Evolutionary conservation across 2,797 vertebrate genomes (phyloP).

Genomic region (Poecile montanus): DNA sequence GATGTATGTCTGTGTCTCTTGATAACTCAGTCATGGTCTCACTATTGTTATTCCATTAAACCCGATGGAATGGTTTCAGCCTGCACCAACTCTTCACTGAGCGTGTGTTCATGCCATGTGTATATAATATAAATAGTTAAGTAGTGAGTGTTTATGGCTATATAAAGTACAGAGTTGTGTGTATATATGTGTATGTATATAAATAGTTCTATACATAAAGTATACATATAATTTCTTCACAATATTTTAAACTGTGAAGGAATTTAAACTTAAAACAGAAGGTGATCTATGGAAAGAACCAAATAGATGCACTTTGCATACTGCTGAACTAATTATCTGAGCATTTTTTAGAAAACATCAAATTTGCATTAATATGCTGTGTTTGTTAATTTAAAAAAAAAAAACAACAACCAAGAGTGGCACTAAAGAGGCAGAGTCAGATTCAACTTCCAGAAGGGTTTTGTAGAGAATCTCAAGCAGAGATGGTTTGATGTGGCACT

Average conservation of each 20-base stretch:
- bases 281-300: slow-evolving; percentile 74
- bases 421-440: slow-evolving; percentile 41
- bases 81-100: slow-evolving; percentile 63
- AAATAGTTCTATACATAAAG: slow-evolving; percentile 76
- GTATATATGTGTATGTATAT: slow-evolving; percentile 78
- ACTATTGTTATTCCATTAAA: slow-evolving; percentile 68
- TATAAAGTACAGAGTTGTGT: slow-evolving; percentile 69
- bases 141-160: slow-evolving; percentile 72
- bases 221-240: slow-evolving; percentile 78
- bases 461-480: slow-evolving; percentile 16
- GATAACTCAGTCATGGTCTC: slow-evolving; percentile 47
- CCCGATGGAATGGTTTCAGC: slow-evolving; percentile 66
- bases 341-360: slow-evolving; percentile 72
- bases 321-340: slow-evolving; percentile 71
- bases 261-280: slow-evolving; percentile 75
- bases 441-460: slow-evolving; percentile 31
- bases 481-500: slow-evolving; percentile 25
- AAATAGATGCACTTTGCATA: slow-evolving; percentile 75
- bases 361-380: slow-evolving; percentile 70
- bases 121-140: slow-evolving; percentile 68
- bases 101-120: slow-evolving; percentile 63
- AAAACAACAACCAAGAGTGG: slow-evolving; percentile 12
- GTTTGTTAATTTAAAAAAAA: slow-evolving; percentile 70
- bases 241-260: slow-evolving; percentile 86
- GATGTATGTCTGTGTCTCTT: slow-evolving; percentile 46